Conservation (phyloP, 1,140 invertebrate species). For the Drosophila obscura region DNA sequence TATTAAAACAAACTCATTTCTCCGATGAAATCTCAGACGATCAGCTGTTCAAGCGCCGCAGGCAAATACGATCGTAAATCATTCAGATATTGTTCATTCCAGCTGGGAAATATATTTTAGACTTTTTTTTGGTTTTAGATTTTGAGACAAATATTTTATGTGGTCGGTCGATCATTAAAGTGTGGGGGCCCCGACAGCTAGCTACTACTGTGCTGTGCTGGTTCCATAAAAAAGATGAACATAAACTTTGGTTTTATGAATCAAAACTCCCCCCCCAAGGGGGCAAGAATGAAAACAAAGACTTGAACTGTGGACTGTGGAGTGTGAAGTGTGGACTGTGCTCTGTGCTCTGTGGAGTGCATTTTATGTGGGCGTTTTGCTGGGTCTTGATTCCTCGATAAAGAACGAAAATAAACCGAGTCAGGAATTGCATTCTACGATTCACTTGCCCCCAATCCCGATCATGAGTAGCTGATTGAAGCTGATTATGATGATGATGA, state of each 20-base stretch:
- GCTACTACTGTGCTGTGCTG: slow-evolving; percentile 55
- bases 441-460: slow-evolving; percentile 1
- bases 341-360: slow-evolving; percentile 3
- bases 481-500: slow-evolving; percentile 33
- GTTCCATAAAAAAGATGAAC: slow-evolving; percentile 37
- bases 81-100: slow-evolving; percentile 31
- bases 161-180: slow-evolving; percentile 21
- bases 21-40: slow-evolving; percentile 28
- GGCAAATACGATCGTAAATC: slow-evolving; percentile 39
- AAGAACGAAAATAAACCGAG: slow-evolving; percentile 63
- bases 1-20: slow-evolving; percentile 27
- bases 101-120: slow-evolving; percentile 9
- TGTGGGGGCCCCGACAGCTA: slow-evolving; percentile 24
- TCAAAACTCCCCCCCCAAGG: slow-evolving; percentile 12
- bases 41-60: slow-evolving; percentile 29
- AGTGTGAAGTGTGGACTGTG: too few relatives aligned
- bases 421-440: slow-evolving; percentile 51
- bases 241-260: slow-evolving; percentile 30
- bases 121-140: background rate
- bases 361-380: slow-evolving; percentile 30
- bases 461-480: slow-evolving; percentile 17
- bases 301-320: slow-evolving; percentile 31
- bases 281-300: slow-evolving; percentile 45
- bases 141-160: slow-evolving; percentile 29
- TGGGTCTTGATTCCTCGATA: slow-evolving; percentile 17